Evolutionary conservation across 2,888 invertebrate genomes (phyloP).

Genomic region (Tipula unca): DNA sequence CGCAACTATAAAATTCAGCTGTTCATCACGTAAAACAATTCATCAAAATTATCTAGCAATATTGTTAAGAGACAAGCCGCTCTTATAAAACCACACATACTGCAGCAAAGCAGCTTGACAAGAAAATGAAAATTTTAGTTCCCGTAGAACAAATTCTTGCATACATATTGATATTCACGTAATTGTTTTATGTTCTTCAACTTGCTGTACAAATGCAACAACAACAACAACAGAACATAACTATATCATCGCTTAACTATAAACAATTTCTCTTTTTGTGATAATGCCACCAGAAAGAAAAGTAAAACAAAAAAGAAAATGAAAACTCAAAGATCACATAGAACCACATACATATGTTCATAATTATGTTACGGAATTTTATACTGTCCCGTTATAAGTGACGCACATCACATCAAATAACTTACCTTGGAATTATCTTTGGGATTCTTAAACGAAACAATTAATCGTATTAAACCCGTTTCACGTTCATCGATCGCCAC

Average conservation of each 20-base stretch:
- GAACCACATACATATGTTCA: not conserved
- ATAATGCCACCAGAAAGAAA: not conserved
- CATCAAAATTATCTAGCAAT: too few relatives aligned
- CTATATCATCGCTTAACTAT: not conserved
- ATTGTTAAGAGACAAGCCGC: too few relatives aligned
- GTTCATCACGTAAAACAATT: too few relatives aligned
- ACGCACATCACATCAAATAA: not conserved
- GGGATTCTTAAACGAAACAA: conserved; percentile 40
- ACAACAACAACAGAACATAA: not conserved
- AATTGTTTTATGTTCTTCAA: not conserved
- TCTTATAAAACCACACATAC: too few relatives aligned
- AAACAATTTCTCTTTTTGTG: not conserved
- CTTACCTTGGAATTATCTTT: conserved; percentile 32
- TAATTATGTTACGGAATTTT: not conserved
- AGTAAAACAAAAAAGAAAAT: not conserved
- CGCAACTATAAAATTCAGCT: too few relatives aligned
- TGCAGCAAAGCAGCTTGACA: too few relatives aligned
- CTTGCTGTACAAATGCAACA: not conserved
- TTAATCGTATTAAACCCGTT: conserved; percentile 42
- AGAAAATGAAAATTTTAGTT: not conserved
- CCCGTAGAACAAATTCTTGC: not conserved
- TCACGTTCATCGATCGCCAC: conserved; percentile 31
- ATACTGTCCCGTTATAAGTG: not conserved
- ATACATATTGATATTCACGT: not conserved
- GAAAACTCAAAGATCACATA: not conserved